Evolutionary conservation across 2,113 vertebrate genomes (phyloP).

Genomic region (Tautogolabrus adspersus): DNA sequence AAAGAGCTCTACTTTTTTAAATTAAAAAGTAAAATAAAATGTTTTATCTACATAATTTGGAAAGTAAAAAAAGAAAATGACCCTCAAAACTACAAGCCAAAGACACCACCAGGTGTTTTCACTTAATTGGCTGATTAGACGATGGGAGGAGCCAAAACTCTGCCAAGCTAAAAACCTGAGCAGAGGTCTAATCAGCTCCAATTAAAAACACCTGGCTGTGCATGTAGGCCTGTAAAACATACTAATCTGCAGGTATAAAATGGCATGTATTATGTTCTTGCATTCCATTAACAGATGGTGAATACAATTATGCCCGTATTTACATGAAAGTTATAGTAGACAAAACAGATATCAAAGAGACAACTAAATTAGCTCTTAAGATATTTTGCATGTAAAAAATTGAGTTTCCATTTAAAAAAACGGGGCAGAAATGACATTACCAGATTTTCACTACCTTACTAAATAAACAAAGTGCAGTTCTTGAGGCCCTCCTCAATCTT

Average conservation of each 20-base stretch:
- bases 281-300: too few relatives aligned
- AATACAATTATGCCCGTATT: too few relatives aligned
- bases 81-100: neutral
- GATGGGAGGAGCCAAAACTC: neutral
- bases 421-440: neutral
- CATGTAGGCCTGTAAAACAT: too few relatives aligned
- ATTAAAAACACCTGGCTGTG: neutral
- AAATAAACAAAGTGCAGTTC: conserved; percentile 17
- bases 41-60: too few relatives aligned
- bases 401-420: neutral
- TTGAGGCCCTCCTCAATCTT: conserved; percentile 50
- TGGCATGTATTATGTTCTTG: too few relatives aligned
- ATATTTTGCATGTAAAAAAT: neutral
- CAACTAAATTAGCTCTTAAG: neutral
- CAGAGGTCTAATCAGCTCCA: neutral
- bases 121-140: conserved; percentile 2
- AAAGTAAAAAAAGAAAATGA: neutral
- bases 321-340: too few relatives aligned
- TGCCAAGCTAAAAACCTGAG: neutral
- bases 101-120: neutral
- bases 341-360: too few relatives aligned
- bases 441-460: conserved; percentile 25
- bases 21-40: too few relatives aligned
- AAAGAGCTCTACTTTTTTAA: neutral
- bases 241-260: too few relatives aligned